Percentiles rank a stretch among this genome's conserved stretches.
Evolutionary conservation across 2,113 vertebrate genomes (phyloP).

Genomic region (Gila orcuttii): DNA sequence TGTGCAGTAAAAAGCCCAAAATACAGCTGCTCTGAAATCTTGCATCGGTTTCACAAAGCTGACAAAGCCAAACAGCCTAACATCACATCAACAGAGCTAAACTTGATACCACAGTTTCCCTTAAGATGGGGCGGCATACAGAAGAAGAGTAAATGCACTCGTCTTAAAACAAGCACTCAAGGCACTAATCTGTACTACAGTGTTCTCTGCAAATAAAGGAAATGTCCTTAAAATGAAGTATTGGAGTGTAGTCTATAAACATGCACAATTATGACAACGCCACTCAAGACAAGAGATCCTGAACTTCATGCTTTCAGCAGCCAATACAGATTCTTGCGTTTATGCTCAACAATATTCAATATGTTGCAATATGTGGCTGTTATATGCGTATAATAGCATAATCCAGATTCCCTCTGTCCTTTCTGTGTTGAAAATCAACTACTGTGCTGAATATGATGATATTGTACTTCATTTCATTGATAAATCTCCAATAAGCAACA

Average conservation of each 20-base stretch:
- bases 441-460: neutral
- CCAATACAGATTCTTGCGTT: no score
- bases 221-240: no score
- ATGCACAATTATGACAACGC: no score
- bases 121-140: neutral
- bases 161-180: neutral
- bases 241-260: no score
- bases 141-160: neutral
- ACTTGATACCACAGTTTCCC: neutral
- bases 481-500: neutral
- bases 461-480: neutral
- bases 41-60: neutral
- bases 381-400: neutral
- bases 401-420: neutral
- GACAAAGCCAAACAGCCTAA: neutral
- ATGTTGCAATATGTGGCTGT: no score
- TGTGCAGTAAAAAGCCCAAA: neutral
- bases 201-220: neutral
- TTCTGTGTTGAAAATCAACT: conserved; percentile 1
- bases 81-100: conserved; percentile 11
- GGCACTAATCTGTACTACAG: neutral
- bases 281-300: no score
- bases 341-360: no score
- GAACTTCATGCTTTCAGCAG: no score
- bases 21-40: conserved; percentile 1